These are phyloP conservation scores for Luscinia megarhynchos DNA, from an alignment of 2,797 vertebrate genomes.

Conservation along the genomic window DNA sequence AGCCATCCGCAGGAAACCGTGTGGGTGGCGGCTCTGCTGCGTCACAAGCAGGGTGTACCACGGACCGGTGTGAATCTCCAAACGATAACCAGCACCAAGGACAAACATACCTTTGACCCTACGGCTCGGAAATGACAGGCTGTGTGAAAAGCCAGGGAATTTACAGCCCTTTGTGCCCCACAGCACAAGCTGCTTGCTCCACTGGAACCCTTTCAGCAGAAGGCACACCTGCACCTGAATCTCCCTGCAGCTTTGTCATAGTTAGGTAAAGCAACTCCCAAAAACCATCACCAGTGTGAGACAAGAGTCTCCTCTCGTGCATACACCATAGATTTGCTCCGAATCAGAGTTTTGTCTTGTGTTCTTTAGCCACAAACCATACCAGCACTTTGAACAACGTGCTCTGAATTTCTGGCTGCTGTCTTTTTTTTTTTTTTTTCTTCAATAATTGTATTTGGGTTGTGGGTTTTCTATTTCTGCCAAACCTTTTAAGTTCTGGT, in stretches of 20 bases:
- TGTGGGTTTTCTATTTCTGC: background rate
- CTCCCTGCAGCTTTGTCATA: background rate
- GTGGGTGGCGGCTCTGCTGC: fast-evolving
- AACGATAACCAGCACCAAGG: background rate
- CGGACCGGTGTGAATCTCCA: fast-evolving
- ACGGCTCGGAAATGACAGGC: background rate
- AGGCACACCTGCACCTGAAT: background rate
- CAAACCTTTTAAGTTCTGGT: background rate
- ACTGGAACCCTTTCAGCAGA: background rate
- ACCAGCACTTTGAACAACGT: fast-evolving
- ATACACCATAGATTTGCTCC: fast-evolving
- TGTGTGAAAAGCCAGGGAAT: background rate
- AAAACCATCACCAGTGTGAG: background rate
- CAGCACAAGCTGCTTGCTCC: background rate
- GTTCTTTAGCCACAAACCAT: background rate
- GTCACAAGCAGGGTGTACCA: background rate
- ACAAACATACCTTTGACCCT: conserved; percentile 11
- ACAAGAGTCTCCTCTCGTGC: background rate
- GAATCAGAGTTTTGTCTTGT: fast-evolving
- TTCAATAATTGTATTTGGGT: background rate
- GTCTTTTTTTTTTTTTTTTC: background rate
- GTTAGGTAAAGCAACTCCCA: fast-evolving
- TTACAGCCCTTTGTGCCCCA: background rate
- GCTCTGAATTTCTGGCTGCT: background rate
- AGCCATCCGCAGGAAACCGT: fast-evolving